These are phyloP conservation scores for Paralichthys olivaceus DNA, from an alignment of 2,113 vertebrate species.

Conservation along the genomic window DNA sequence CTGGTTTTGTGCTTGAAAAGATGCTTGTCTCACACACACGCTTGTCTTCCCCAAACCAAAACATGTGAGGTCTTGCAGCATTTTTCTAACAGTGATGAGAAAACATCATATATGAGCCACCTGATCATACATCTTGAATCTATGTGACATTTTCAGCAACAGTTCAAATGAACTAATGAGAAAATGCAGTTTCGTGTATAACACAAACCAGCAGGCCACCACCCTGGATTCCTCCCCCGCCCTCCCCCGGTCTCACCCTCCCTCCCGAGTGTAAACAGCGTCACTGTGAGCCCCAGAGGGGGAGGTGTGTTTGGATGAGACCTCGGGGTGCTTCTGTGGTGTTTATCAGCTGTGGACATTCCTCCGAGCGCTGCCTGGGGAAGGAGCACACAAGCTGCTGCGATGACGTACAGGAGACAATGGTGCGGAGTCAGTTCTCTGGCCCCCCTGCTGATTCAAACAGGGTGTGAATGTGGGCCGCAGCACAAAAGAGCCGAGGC, in stretches of 20 bases:
- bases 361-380: conserved; percentile 75
- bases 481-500: conserved; percentile 4
- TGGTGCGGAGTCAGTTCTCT: conserved; percentile 20
- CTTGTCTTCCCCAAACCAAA: neutral
- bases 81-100: neutral
- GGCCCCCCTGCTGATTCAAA: conserved; percentile 22
- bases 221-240: conserved; percentile 32
- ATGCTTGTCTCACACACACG: too few relatives aligned
- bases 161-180: neutral
- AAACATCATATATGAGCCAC: neutral
- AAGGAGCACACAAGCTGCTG: conserved; percentile 54
- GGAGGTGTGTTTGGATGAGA: conserved; percentile 15
- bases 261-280: conserved; percentile 25
- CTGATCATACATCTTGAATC: neutral
- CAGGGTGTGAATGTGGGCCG: conserved; percentile 29
- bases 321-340: conserved; percentile 6
- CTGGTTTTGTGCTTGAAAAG: neutral
- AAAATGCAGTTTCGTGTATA: neutral
- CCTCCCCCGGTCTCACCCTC: neutral
- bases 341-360: conserved; percentile 83
- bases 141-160: neutral
- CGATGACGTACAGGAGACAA: conserved; percentile 37
- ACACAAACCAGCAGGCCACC: conserved; percentile 7
- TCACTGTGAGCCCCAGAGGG: conserved; percentile 65
- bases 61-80: neutral